These are phyloP conservation scores for Ceyx erithaca DNA, from an alignment of 2,797 vertebrate species.

Conservation along the genomic window DNA sequence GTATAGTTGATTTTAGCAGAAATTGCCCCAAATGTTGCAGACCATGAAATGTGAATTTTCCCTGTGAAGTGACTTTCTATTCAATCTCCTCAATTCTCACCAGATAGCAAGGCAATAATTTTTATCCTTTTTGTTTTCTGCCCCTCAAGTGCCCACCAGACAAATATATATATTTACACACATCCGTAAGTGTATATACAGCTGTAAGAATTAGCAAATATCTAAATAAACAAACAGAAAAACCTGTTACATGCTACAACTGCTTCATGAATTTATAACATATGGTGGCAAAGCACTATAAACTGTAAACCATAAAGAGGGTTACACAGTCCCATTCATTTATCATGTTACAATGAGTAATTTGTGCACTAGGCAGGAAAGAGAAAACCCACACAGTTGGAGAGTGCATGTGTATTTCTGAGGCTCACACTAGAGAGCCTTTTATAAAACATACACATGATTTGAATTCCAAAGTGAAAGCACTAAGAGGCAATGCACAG, in stretches of 20 bases:
- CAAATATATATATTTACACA: constrained; percentile 2
- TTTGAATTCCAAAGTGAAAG: constrained; percentile 73
- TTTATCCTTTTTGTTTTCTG: constrained; percentile 31
- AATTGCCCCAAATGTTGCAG: constrained; percentile 18
- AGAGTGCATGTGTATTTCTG: constrained; percentile 68
- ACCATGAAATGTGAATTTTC: constrained; percentile 21
- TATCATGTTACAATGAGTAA: constrained; percentile 76
- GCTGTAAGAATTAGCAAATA: constrained; percentile 69
- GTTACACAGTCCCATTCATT: constrained; percentile 65
- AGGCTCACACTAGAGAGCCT: constrained; percentile 72
- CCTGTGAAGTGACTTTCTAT: not conserved
- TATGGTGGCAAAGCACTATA: constrained; percentile 53
- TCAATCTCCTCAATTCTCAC: constrained; percentile 1
- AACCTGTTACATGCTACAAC: constrained; percentile 51
- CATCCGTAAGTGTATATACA: not conserved
- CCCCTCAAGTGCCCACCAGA: not conserved
- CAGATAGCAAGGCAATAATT: constrained; percentile 2
- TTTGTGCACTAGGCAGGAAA: constrained; percentile 61
- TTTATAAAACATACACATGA: constrained; percentile 69
- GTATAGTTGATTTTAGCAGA: constrained; percentile 20
- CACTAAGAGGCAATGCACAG: constrained; percentile 13
- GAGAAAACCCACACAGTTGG: constrained; percentile 60
- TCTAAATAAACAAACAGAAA: constrained; percentile 68
- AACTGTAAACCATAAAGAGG: constrained; percentile 62
- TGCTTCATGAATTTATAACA: constrained; percentile 72